Conservation (phyloP, 2,888 invertebrate genomes). For the Diadegma fenestrale region DNA sequence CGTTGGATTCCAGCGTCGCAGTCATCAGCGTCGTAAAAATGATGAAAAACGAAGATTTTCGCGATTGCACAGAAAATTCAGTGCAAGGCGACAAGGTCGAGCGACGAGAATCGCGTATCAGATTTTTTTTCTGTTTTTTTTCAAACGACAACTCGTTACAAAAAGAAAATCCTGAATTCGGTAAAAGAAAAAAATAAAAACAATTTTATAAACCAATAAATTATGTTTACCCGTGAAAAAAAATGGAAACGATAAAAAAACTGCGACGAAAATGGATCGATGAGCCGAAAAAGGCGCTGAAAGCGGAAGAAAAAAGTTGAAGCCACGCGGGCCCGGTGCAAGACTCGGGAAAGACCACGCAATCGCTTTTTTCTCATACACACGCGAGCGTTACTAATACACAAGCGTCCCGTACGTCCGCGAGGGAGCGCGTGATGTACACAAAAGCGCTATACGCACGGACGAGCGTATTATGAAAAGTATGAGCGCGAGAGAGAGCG, state of each 20-base stretch:
- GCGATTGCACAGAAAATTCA: too few relatives aligned
- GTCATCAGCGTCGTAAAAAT: too few relatives aligned
- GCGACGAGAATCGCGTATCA: not conserved
- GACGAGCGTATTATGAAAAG: not conserved
- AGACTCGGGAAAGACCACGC: constrained; percentile 60
- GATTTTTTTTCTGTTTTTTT: not conserved
- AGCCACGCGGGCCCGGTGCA: constrained; percentile 61
- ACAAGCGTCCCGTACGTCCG: constrained; percentile 5
- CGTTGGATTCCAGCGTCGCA: too few relatives aligned
- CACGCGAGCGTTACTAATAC: constrained; percentile 50
- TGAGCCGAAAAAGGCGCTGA: constrained; percentile 23
- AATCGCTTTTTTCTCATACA: constrained; percentile 45
- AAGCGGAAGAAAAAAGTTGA: constrained; percentile 39
- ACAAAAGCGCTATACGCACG: not conserved
- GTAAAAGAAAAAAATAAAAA: not conserved
- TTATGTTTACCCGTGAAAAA: constrained; percentile 11
- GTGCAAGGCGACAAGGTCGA: not conserved
- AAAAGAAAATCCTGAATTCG: not conserved
- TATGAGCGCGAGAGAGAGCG: constrained; percentile 15
- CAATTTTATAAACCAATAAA: not conserved
- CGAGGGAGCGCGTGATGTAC: constrained; percentile 1
- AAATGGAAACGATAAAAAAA: too few relatives aligned
- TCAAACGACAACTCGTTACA: not conserved
- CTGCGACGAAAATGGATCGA: not conserved
- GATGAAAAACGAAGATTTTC: too few relatives aligned